A percentile compares a stretch with the other conserved stretches of the same genome.
Evolutionary conservation across 2,113 vertebrate genomes (phyloP).

Genomic region (Furnarius figulus): DNA sequence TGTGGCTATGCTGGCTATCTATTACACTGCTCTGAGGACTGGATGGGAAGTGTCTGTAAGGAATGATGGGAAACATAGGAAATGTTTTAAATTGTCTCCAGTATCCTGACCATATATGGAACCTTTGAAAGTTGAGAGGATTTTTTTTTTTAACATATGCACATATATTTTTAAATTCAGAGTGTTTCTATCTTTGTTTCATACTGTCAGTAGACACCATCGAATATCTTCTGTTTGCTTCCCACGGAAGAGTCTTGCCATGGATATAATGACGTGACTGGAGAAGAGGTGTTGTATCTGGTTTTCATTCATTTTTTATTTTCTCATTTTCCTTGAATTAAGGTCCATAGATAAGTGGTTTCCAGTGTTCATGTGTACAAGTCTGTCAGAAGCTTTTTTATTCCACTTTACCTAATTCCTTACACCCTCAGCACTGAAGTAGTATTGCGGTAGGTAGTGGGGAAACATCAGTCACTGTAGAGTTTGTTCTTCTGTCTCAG

Average conservation of each 20-base stretch:
- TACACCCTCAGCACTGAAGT: not conserved
- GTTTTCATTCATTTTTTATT: not conserved
- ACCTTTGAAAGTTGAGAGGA: not conserved
- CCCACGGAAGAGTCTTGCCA: not conserved
- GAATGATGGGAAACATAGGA: not conserved
- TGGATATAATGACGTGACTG: not conserved
- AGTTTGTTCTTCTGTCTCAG: not conserved
- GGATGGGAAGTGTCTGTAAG: not conserved
- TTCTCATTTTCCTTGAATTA: not conserved
- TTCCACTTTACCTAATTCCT: not conserved
- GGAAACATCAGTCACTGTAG: not conserved
- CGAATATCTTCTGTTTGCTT: not conserved
- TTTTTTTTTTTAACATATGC: not conserved
- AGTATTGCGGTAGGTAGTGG: fast-evolving
- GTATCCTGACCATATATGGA: not conserved
- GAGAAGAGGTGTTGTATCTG: not conserved
- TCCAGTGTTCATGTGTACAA: not conserved
- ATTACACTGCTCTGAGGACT: not conserved
- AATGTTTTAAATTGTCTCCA: not conserved
- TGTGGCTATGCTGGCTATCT: not conserved
- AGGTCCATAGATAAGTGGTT: not conserved
- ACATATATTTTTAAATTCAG: not conserved
- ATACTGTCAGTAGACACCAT: not conserved
- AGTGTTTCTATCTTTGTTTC: not conserved
- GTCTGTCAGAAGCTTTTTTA: not conserved